A percentile compares a stretch with the other conserved stretches of the same genome.
Conservation (phyloP, 2,113 vertebrate species). For the Pelusios castaneus region DNA sequence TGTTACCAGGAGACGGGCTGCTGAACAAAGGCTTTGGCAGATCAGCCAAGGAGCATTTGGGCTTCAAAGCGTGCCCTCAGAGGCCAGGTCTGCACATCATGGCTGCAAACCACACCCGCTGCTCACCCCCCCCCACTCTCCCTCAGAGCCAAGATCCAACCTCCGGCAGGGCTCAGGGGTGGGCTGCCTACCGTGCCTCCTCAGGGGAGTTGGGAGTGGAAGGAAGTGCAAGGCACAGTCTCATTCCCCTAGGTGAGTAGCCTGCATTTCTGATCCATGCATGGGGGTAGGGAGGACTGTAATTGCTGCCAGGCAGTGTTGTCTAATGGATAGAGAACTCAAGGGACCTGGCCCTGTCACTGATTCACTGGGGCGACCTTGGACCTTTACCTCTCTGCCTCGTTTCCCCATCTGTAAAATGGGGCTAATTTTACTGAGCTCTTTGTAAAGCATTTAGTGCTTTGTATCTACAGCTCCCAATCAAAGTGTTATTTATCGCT, state of each 20-base stretch:
- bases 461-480: background rate
- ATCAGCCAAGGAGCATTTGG: background rate
- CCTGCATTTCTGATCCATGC: background rate
- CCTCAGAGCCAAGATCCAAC: background rate
- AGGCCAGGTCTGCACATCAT: background rate
- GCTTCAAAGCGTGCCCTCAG: background rate
- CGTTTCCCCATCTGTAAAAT: background rate
- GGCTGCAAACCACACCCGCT: no score
- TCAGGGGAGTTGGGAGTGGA: background rate
- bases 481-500: background rate
- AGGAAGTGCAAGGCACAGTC: background rate
- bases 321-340: background rate
- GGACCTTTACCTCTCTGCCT: background rate
- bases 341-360: background rate
- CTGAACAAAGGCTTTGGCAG: background rate
- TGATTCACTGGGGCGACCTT: background rate
- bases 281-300: background rate
- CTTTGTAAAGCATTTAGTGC: background rate
- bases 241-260: background rate
- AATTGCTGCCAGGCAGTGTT: background rate
- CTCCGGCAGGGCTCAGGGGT: background rate
- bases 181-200: background rate
- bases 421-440: background rate
- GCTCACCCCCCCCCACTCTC: no score
- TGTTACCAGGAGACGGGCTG: conserved; percentile 53